These are phyloP conservation scores for Aphrocallistes beatrix DNA, from an alignment of 37 sponge, comb jelly and placozoan species.

Conservation along the genomic window DNA sequence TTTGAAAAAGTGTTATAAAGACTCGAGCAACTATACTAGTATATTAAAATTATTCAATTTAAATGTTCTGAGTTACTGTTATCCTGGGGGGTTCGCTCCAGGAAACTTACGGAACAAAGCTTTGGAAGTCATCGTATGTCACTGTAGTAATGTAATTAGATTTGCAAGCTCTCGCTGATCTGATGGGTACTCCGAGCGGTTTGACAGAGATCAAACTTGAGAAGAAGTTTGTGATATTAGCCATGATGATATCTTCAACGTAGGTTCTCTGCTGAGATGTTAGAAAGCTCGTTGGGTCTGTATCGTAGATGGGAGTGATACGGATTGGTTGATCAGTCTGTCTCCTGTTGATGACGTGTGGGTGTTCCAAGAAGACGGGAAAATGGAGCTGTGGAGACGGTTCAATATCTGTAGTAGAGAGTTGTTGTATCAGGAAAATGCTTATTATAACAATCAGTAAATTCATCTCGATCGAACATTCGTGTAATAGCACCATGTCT, in stretches of 20 bases:
- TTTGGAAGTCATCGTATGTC: background rate
- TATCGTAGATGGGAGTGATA: constrained; percentile 8
- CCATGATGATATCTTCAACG: background rate
- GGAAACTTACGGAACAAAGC: background rate
- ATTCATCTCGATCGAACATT: too few species aligned
- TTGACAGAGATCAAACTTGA: background rate
- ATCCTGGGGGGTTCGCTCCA: too few species aligned
- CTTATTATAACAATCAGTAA: too few species aligned
- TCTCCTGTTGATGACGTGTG: constrained; percentile 21
- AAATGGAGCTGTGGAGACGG: too few species aligned
- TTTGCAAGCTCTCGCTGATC: background rate
- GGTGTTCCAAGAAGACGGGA: constrained; percentile 21
- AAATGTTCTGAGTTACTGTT: too few species aligned
- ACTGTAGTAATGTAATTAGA: background rate
- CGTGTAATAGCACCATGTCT: too few species aligned
- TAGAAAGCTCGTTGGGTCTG: background rate
- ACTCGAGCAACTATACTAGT: too few species aligned
- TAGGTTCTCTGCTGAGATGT: background rate
- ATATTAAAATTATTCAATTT: too few species aligned
- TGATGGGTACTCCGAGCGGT: background rate
- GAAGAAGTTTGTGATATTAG: background rate
- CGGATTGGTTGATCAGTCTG: constrained; percentile 26
- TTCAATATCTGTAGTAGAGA: too few species aligned
- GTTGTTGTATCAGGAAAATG: too few species aligned
- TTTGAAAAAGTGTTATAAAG: too few species aligned